Conservation (phyloP, 2,888 invertebrate species). For the Nesidiocoris tenuis region DNA sequence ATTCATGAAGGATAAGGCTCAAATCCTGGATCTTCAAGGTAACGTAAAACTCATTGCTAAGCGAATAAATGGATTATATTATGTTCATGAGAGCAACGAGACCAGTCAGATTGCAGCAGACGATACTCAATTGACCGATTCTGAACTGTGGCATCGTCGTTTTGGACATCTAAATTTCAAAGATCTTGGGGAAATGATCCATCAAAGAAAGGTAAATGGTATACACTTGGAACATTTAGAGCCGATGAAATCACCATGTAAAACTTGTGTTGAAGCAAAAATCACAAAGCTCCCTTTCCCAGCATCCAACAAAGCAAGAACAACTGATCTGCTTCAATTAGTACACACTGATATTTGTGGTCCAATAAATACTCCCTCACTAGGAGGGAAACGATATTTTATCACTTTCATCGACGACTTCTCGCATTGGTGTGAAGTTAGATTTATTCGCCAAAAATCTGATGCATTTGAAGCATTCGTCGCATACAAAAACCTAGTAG, state of each 20-base stretch:
- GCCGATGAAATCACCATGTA: conserved; percentile 4
- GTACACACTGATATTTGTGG: conserved; percentile 50
- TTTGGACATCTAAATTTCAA: neutral
- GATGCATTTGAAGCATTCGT: conserved; percentile 44
- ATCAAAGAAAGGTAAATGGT: neutral
- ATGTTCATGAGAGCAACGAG: neutral
- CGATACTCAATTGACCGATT: neutral
- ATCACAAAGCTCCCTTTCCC: conserved; percentile 22
- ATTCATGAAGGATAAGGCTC: neutral
- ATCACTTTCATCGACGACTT: conserved; percentile 51
- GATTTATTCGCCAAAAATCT: conserved; percentile 49
- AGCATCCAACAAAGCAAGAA: neutral
- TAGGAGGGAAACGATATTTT: conserved; percentile 48
- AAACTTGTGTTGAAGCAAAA: conserved; percentile 18
- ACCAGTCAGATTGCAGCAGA: neutral
- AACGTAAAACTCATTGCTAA: neutral
- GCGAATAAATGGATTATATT: neutral
- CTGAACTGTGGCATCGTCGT: neutral
- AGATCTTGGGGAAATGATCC: neutral
- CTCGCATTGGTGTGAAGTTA: conserved; percentile 49
- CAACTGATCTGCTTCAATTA: conserved; percentile 47
- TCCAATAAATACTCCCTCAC: conserved; percentile 48
- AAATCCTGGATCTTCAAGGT: neutral
- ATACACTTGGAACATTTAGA: neutral
- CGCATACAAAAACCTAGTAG: conserved; percentile 42